phyloP scores from a whole-genome alignment of 2,113 vertebrate species.

The Erythrolamprus reginae region DNA sequence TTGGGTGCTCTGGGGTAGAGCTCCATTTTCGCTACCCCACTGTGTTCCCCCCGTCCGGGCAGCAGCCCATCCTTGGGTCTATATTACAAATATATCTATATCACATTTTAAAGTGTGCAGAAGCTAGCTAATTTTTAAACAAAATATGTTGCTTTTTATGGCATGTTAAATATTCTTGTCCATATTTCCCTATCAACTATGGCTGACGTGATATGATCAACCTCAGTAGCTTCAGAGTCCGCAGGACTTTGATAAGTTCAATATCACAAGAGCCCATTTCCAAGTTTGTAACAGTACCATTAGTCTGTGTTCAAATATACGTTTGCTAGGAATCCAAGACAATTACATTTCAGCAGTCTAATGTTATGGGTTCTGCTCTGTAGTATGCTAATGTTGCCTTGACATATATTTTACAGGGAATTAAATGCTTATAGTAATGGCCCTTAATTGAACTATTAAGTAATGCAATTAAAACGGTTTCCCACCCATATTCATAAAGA shows the following conservation, averaged over 20 bases:
- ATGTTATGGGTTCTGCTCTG: background rate
- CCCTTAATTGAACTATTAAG: constrained; percentile 34
- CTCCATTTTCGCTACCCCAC: too few species aligned
- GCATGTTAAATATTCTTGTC: constrained; percentile 2
- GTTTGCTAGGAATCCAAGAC: background rate
- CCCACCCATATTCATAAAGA: constrained; percentile 29
- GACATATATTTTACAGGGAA: constrained; percentile 7
- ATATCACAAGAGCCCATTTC: constrained; percentile 20
- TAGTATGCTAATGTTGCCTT: background rate
- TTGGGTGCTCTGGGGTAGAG: too few species aligned
- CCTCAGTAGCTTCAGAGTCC: background rate
- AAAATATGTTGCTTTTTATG: background rate
- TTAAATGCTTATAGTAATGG: constrained; percentile 1
- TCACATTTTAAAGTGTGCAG: background rate
- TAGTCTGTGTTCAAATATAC: background rate
- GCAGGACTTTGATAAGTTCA: background rate
- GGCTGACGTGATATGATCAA: background rate
- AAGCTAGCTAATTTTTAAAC: constrained; percentile 16
- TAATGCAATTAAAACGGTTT: constrained; percentile 35
- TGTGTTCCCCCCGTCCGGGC: too few species aligned
- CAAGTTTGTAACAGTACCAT: constrained; percentile 13
- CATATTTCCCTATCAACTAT: background rate
- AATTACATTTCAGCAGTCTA: constrained; percentile 19
- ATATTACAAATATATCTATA: background rate
- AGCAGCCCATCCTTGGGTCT: too few species aligned